A percentile compares a stretch with the other conserved stretches of the same genome.
phyloP scores from a whole-genome alignment of 2,797 vertebrate species.

The Alectoris magna region DNA sequence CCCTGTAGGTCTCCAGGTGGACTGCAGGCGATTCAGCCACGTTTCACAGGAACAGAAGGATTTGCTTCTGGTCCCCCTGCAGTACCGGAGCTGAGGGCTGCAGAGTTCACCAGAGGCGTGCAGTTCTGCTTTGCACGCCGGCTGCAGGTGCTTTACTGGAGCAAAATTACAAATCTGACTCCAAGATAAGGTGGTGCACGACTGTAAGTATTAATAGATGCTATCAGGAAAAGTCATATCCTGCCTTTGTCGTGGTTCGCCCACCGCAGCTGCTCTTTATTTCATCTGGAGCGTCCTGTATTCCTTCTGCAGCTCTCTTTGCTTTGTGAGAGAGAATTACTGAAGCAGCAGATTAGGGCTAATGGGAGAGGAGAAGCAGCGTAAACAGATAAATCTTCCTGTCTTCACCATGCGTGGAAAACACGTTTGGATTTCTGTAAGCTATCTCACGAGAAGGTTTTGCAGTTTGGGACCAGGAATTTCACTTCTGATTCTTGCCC shows the following conservation, averaged over 20 bases:
- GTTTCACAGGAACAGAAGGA: neutral
- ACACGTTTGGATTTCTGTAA: neutral
- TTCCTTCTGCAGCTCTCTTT: neutral
- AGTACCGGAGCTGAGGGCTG: too few species aligned
- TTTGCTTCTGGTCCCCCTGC: neutral
- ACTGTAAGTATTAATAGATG: neutral
- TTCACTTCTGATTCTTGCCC: neutral
- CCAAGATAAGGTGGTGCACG: neutral
- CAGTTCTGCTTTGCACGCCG: neutral
- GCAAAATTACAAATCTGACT: neutral
- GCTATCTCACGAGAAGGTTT: neutral
- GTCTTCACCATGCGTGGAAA: neutral
- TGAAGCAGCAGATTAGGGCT: neutral
- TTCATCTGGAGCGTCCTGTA: neutral
- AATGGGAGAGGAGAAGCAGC: neutral
- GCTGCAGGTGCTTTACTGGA: neutral
- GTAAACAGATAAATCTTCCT: neutral
- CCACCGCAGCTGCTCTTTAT: neutral
- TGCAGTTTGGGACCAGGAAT: neutral
- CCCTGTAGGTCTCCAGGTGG: neutral
- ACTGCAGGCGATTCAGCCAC: too few species aligned
- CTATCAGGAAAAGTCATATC: neutral
- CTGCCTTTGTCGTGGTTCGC: neutral
- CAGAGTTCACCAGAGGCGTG: too few species aligned
- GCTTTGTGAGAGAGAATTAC: neutral